phyloP scores from a whole-genome alignment of 2,797 vertebrate species.

The Neosilurus mollespiculum region DNA sequence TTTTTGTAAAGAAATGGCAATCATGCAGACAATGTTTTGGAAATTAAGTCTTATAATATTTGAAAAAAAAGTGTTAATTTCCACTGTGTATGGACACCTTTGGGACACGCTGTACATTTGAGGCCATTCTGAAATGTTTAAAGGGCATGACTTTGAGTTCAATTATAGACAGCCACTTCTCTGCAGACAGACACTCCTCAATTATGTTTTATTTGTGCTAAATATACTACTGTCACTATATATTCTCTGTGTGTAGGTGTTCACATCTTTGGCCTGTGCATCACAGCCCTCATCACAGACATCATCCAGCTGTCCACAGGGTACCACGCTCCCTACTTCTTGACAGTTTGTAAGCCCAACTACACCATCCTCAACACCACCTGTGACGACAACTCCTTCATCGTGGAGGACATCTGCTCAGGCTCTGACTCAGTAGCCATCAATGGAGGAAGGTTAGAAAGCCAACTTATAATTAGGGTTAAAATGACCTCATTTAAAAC shows the following conservation, averaged over 20 bases:
- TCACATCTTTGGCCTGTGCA: slow-evolving; percentile 93
- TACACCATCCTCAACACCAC: slow-evolving; percentile 89
- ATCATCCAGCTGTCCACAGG: slow-evolving; percentile 96
- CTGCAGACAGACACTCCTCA: not conserved
- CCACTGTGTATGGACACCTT: no score
- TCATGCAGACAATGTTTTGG: no score
- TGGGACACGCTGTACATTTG: not conserved
- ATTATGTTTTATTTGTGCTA: not conserved
- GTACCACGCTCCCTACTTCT: slow-evolving; percentile 93
- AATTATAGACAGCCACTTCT: not conserved
- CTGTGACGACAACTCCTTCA: slow-evolving; percentile 90
- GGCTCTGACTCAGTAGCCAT: slow-evolving; percentile 85
- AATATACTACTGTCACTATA: not conserved
- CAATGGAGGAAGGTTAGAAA: slow-evolving; percentile 86
- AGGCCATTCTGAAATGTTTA: not conserved
- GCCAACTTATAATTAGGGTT: not conserved
- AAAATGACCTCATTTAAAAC: not conserved
- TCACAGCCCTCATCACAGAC: slow-evolving; percentile 95
- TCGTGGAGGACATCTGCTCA: slow-evolving; percentile 94
- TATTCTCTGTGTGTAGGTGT: slow-evolving; percentile 75
- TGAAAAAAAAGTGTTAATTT: no score
- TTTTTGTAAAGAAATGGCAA: no score
- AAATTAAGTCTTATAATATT: no score
- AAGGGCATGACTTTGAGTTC: not conserved
- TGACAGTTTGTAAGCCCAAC: slow-evolving; percentile 97